Conservation (phyloP, 2,797 vertebrate genomes). For the Phyllotis vaccarum region DNA sequence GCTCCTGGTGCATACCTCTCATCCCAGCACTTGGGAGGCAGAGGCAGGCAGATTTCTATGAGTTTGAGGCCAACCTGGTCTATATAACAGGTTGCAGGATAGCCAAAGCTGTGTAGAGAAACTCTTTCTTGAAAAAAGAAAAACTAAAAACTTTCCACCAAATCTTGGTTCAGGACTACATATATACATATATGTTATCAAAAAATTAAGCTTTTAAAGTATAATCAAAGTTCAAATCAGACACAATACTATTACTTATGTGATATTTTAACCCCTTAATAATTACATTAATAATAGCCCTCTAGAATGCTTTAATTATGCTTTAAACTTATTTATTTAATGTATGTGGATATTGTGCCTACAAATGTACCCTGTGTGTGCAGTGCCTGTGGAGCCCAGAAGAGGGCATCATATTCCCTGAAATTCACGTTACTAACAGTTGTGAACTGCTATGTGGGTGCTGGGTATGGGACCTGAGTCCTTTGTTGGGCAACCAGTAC, state of each 20-base stretch:
- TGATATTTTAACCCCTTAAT: neutral
- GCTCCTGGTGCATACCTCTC: neutral
- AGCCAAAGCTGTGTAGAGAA: neutral
- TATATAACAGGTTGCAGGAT: neutral
- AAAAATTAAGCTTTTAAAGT: conserved; percentile 25
- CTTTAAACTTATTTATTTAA: neutral
- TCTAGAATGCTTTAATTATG: neutral
- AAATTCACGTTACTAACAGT: neutral
- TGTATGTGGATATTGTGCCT: neutral
- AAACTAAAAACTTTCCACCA: neutral
- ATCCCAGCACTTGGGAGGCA: neutral
- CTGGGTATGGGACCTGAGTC: neutral
- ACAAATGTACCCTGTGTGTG: neutral
- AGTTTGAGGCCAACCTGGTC: neutral
- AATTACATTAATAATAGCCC: neutral
- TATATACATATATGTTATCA: neutral
- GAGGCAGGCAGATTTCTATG: neutral
- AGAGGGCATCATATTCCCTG: neutral
- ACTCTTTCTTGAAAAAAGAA: neutral
- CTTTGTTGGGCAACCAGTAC: neutral
- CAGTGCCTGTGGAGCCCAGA: neutral
- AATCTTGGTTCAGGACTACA: neutral
- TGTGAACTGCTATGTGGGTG: neutral
- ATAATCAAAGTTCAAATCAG: neutral
- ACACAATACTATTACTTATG: neutral